Evolutionary conservation across 1,140 invertebrate genomes (phyloP), one percentile per base, ranked within the genome.

Genomic region (Drosophila grimshawi): DNA sequence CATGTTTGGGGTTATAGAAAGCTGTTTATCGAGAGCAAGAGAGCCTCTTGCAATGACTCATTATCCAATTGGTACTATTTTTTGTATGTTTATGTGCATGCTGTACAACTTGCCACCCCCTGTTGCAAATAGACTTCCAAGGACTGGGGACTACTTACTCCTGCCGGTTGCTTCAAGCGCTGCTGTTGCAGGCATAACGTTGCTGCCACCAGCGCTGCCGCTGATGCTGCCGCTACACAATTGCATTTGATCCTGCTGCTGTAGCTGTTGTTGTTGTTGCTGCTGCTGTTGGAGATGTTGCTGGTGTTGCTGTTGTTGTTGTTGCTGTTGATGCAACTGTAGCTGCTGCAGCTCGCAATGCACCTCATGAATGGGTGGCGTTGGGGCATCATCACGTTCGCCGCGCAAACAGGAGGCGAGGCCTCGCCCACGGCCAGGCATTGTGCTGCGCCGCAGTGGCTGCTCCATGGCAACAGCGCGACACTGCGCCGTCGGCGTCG

Each of bases 331-430:
- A 32, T 72, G 61, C 73, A 85, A 29, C 41, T 88, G 89, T 63
- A 77, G 39, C 53, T 78, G 80, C 55, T 86, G 80, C 45, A 90
- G 48, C 32, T 92, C 90, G 53, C 86, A 81, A 70, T 88, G 80
- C 19, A 86, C 83, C 53, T 91, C 89, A 7, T 86, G 74, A 3
- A 86, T 76, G 53, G 86, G 83, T 45, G 82, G 82, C 4, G 85
- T 88, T 32, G 85, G 85, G 1, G 85, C 85, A 64, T 92, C 92
- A 57, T 92, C 91, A 48, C 92, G 86, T 66, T 92, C 92, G 19
- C 91, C 91, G 6, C 91, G 78, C 62, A 92, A 63, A 78, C 92
- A 92, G 32, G 92, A 92, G 56, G 91, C 81, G 41, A 92, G 64
- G 10, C 92, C 91, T 33, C 92, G 72, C 52, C 92, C 86, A 29